Evolutionary conservation across 2,113 vertebrate genomes (phyloP).

Genomic region (Anolis carolinensis): DNA sequence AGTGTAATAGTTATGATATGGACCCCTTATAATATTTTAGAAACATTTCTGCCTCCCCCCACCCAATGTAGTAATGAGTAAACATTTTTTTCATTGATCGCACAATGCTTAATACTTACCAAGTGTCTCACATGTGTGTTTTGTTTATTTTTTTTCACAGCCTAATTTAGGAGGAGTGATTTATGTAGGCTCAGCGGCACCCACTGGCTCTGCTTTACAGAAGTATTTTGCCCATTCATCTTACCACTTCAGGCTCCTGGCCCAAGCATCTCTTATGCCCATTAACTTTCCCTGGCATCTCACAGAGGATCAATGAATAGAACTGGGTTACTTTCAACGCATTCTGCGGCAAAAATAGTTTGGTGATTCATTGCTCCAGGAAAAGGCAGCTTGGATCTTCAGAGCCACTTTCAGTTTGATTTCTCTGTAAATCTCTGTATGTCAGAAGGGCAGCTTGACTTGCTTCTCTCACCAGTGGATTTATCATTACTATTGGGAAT

Average conservation of each 20-base stretch:
- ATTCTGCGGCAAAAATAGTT: neutral
- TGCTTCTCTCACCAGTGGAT: too few species aligned
- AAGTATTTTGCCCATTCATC: slow-evolving; percentile 19
- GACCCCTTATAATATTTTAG: too few species aligned
- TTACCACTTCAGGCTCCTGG: slow-evolving; percentile 10
- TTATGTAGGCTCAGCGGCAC: neutral
- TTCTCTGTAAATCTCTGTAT: neutral
- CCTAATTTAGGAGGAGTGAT: slow-evolving; percentile 27
- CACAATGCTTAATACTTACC: neutral
- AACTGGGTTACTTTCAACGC: slow-evolving; percentile 11
- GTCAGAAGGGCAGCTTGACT: neutral
- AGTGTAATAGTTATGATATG: too few species aligned
- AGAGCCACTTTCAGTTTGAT: neutral
- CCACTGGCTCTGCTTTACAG: slow-evolving; percentile 9
- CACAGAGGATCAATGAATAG: slow-evolving; percentile 13
- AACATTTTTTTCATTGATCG: too few species aligned
- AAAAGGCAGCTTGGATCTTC: neutral
- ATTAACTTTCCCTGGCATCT: slow-evolving; percentile 3
- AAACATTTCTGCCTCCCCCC: too few species aligned
- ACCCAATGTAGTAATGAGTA: too few species aligned
- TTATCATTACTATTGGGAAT: neutral
- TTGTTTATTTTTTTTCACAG: slow-evolving; percentile 3
- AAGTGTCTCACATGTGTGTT: neutral
- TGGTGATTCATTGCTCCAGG: slow-evolving; percentile 11
- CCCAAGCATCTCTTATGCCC: neutral